Evolutionary conservation across 2,797 vertebrate species (phyloP).

Genomic region (Heliangelus exortis): DNA sequence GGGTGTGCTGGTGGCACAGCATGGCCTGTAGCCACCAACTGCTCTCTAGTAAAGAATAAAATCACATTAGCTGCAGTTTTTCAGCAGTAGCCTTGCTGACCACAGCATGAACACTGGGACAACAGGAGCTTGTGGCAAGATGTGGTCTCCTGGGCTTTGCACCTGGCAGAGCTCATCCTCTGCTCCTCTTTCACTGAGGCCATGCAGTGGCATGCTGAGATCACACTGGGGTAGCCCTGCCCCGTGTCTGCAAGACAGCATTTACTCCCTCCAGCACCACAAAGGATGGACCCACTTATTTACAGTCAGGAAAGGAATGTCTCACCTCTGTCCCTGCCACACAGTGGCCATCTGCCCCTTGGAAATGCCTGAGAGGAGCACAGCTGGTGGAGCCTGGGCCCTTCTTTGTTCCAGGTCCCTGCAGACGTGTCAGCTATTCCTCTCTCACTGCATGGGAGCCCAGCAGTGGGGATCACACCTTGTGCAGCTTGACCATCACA

Average conservation of each 20-base stretch:
- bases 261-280: not conserved
- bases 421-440: not conserved
- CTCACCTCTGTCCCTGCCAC: not conserved
- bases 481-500: fast-evolving
- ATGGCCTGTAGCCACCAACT: not conserved
- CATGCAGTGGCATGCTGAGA: fast-evolving
- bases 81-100: not conserved
- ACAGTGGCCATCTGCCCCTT: not conserved
- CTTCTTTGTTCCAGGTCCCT: not conserved
- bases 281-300: not conserved
- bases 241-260: fast-evolving
- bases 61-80: not conserved
- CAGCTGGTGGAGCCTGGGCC: not conserved
- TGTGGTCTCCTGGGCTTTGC: not conserved
- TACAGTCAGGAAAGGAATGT: not conserved
- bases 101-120: fast-evolving
- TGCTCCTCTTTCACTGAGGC: fast-evolving
- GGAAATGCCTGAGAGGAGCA: not conserved
- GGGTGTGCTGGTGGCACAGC: not conserved
- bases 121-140: not conserved
- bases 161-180: fast-evolving
- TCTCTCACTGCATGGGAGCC: not conserved
- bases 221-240: not conserved
- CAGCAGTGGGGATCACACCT: not conserved
- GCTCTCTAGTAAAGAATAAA: not conserved